These are phyloP conservation scores for Sebastolobus altivelis DNA, from an alignment of 2,797 vertebrate species.

Conservation along the genomic window DNA sequence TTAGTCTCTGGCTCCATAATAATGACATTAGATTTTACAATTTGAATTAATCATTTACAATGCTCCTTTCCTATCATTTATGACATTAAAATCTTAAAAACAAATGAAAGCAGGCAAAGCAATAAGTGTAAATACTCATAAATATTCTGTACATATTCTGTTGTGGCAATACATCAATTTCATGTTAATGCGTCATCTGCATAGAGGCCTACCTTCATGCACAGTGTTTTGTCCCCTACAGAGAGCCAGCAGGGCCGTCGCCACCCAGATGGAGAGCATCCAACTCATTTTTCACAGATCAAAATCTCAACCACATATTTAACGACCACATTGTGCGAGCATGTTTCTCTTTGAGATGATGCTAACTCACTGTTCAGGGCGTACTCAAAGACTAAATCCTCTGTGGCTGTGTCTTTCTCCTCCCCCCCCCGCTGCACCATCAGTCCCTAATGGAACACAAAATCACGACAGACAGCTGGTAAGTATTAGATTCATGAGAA, in stretches of 20 bases:
- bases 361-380: conserved; percentile 49
- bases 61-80: background rate
- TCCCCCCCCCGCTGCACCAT: conserved; percentile 63
- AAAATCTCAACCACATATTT: conserved; percentile 43
- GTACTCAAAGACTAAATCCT: conserved; percentile 61
- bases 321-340: conserved; percentile 58
- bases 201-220: conserved; percentile 78
- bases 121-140: background rate
- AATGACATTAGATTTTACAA: background rate
- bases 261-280: conserved; percentile 67
- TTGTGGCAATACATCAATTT: background rate
- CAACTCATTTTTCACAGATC: conserved; percentile 77
- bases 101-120: conserved; percentile 7
- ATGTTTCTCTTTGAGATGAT: conserved; percentile 52
- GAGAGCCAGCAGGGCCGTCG: conserved; percentile 64
- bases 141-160: background rate
- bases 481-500: conserved; percentile 11
- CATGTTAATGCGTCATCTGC: conserved; percentile 6
- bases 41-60: background rate
- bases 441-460: conserved; percentile 52
- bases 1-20: background rate
- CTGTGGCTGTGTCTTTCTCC: conserved; percentile 59
- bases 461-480: conserved; percentile 33
- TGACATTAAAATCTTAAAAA: background rate
- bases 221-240: conserved; percentile 66